Conservation (phyloP, 2,113 vertebrate species). For the Myotis yumanensis region DNA sequence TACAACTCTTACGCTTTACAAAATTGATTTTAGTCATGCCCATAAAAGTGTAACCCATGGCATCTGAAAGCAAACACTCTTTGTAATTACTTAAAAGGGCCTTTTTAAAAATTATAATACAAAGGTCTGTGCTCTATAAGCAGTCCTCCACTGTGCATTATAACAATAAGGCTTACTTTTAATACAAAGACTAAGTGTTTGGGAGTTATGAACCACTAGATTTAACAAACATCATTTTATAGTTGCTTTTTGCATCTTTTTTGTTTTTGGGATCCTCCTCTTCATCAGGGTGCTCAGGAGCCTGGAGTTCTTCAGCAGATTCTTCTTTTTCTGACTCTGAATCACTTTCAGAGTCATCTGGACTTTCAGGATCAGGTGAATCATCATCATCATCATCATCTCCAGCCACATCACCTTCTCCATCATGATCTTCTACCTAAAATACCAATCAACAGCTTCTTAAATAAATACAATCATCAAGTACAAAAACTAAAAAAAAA, state of each 20-base stretch:
- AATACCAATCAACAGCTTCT: conserved; percentile 60
- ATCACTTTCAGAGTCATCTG: conserved; percentile 84
- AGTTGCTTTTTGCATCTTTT: conserved; percentile 87
- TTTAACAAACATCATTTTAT: conserved; percentile 92
- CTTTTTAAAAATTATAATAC: conserved; percentile 88
- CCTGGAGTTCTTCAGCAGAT: conserved; percentile 81
- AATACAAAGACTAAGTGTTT: conserved; percentile 83
- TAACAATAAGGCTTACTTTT: conserved; percentile 87
- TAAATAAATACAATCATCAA: background rate
- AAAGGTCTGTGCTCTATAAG: conserved; percentile 87
- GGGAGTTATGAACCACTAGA: conserved; percentile 87
- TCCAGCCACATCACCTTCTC: conserved; percentile 73
- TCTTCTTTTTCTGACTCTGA: conserved; percentile 85
- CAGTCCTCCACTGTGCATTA: conserved; percentile 88
- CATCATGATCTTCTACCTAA: conserved; percentile 84
- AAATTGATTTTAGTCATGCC: conserved; percentile 83
- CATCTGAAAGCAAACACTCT: conserved; percentile 86
- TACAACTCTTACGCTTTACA: conserved; percentile 85
- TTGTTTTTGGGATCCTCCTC: conserved; percentile 83
- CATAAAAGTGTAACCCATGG: conserved; percentile 85
- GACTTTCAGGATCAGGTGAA: conserved; percentile 83
- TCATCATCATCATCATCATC: conserved; percentile 76
- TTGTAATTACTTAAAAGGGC: conserved; percentile 85
- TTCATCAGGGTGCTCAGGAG: conserved; percentile 81
- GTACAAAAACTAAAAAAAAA: background rate